phyloP scores from a whole-genome alignment of 2,113 vertebrate genomes.

The Balaeniceps rex region DNA sequence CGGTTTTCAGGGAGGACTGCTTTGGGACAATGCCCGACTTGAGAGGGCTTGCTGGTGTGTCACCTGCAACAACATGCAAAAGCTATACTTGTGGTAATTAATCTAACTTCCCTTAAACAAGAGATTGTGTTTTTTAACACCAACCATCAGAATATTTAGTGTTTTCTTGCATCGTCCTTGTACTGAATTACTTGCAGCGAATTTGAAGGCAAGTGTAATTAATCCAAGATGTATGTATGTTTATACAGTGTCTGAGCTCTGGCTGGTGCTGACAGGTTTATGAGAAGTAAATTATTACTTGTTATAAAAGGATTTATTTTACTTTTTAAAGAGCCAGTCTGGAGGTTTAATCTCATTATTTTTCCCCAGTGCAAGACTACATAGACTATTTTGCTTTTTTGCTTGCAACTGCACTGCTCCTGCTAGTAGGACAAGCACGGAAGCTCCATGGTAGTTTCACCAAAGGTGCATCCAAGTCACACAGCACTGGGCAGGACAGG shows the following conservation, averaged over 20 bases:
- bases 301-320: constrained; percentile 32
- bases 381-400: not conserved
- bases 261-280: constrained; percentile 47
- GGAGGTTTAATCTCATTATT: constrained; percentile 28
- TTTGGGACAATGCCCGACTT: rapidly evolving
- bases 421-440: not conserved
- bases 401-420: not conserved
- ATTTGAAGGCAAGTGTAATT: constrained; percentile 1
- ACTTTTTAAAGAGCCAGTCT: constrained; percentile 1
- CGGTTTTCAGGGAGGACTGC: too few species aligned
- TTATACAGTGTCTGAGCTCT: constrained; percentile 31
- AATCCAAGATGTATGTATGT: constrained; percentile 22
- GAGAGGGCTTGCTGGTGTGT: not conserved
- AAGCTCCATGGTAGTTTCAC: not conserved
- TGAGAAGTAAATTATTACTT: constrained; percentile 40
- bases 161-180: not conserved
- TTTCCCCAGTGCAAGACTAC: not conserved
- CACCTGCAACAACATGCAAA: not conserved
- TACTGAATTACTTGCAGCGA: not conserved
- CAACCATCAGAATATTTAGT: not conserved
- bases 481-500: not conserved
- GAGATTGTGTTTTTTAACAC: not conserved
- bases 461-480: not conserved
- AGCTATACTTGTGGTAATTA: not conserved
- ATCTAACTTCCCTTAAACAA: not conserved